phyloP scores from a whole-genome alignment of 2,113 vertebrate species.

The Macrotus californicus region DNA sequence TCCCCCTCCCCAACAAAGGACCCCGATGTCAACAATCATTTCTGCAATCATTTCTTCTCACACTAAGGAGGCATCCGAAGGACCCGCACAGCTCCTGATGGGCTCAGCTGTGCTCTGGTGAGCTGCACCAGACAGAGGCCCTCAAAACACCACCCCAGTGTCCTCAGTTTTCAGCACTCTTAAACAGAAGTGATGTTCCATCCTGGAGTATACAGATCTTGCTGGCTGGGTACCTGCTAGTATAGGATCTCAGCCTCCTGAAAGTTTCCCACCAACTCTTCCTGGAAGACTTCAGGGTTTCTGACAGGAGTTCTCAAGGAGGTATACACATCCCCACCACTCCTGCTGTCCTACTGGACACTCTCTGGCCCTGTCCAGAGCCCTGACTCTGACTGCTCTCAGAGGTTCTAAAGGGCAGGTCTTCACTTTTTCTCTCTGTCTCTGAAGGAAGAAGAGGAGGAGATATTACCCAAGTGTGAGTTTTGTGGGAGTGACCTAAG shows the following conservation, averaged over 20 bases:
- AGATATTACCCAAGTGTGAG: conserved; percentile 6
- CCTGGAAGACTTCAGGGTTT: neutral
- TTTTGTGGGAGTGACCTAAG: conserved; percentile 52
- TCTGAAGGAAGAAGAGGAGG: conserved; percentile 55
- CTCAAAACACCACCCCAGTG: no score
- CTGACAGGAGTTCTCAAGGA: neutral
- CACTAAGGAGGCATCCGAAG: neutral
- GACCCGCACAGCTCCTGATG: neutral
- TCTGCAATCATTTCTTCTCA: neutral
- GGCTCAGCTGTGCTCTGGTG: neutral
- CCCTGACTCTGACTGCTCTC: neutral
- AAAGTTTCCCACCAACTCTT: neutral
- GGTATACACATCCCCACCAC: rapidly evolving
- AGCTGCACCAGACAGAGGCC: neutral
- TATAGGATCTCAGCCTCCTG: neutral
- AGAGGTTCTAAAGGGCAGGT: neutral
- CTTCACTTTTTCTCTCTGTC: neutral
- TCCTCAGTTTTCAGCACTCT: neutral
- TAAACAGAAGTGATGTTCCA: neutral
- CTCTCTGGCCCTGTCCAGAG: neutral
- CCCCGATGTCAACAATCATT: neutral
- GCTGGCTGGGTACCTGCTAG: neutral
- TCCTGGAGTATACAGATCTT: neutral
- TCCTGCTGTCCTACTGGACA: neutral
- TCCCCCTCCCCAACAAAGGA: neutral